Base-by-base conservation (phyloP, 2,797 vertebrate species). In the Uromys caudimaculatus region DNA sequence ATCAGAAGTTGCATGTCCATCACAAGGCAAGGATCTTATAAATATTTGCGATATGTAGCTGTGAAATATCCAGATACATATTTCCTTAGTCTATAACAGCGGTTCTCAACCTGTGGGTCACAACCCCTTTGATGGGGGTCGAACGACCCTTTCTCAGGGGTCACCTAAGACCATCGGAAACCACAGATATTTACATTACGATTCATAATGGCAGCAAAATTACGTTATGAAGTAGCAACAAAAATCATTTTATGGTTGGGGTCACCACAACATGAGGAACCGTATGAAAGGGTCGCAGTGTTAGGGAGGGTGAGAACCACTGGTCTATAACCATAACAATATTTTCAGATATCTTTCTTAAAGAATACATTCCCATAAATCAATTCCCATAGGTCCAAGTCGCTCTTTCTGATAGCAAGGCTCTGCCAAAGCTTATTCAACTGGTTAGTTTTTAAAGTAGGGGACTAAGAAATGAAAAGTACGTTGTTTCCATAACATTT, bases 21-120 rank as follows among this genome's bases (percentile, higher is more conserved):
- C 27, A 50, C 71, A 86, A 77, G 24, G 64, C 35, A 50, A 44
- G 12, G 16, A 71, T 24, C 67, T 9, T 54, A 14, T 85, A 44
- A 73, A 47, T 78, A 23, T 93, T 67, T 90, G 62, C 88, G 62
- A 78, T 92, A 64, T 67, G 38, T 71, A 89, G 81, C 29, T 94
- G 35, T 27, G 64, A 54, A 82, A 73, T 69, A 79, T 71, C 62
- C 11, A 79, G 52, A 35, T 62, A 62, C 71, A 62, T 58, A 13
- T 44, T 73, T 95, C 60, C 38, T 41, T 85, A 16, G 54, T 73
- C n/a, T 52, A 50, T 83, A 47, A 32, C 21, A 76, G 44, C 0
- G 2, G 24, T 47, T 76, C 75, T 29, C 75, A 47, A 47, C 75
- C 73, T 76, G 44, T 47, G 27, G 41, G 75, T 47, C 41, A 29